Base-by-base conservation (phyloP, 2,888 invertebrate genomes). In the Phymatocera aterrima region DNA sequence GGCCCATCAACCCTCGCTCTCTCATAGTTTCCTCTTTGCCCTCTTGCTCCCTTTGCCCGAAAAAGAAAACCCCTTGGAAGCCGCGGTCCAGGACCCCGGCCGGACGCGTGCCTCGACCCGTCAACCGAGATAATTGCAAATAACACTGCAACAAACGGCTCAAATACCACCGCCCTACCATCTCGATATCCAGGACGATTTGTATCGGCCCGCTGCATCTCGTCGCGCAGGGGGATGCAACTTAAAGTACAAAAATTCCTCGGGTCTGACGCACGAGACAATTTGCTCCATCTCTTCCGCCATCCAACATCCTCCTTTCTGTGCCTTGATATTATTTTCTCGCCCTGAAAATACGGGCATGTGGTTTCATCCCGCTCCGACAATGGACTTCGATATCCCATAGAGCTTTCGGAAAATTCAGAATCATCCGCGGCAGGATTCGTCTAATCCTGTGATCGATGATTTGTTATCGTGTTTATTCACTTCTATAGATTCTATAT, bases 111-210 rank as follows among this genome's bases (percentile, higher is more conserved):
- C 84, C 86, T 85, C 85, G 87, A 86, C 85, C 83, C 86, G 85
- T 86, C 84, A 87, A 88, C 88, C 86, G 86, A 86, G 87, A 88
- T 90, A 90, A 90, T 90, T 90, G 89, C 89, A 87, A 89, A 90
- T 90, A 90, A 90, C 88, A 86, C 87, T 84, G 87, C 89, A 87
- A 89, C 88, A 89, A 88, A 88, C 89, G 88, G 85, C 85, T 83
- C 80, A 79, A 83, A 87, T 86, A 86, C 85, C 86, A 83, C 60
- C 78, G 78, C 46, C 74, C 78, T 74, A 31, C 78, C 65, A 15
- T 40, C 61, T 65, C 83, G 83, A 85, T 85, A 86, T 85, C 84
- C 81, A 80, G 57, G 57, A 28, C 75, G 21, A 75, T 75, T 75
- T 75, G 75, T 75, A 75, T 75, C 75, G 75, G 75, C 21, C 60